Evolutionary conservation across 2,113 vertebrate species (phyloP).

Genomic region (Oreocharis arfaki): DNA sequence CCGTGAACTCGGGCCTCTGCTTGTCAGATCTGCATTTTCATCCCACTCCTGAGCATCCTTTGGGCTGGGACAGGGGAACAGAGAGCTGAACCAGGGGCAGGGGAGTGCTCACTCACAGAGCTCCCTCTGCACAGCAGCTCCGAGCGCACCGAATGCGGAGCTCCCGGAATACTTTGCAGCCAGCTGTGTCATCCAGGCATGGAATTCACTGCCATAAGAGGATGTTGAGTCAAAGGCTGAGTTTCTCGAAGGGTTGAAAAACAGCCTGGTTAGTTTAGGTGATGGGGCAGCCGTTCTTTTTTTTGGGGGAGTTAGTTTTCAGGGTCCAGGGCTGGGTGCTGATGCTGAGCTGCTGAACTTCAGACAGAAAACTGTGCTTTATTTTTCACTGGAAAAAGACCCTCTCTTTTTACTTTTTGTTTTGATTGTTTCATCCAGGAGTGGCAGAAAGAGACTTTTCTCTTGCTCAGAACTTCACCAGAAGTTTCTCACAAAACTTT

Average conservation of each 20-base stretch:
- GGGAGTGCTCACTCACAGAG: not conserved
- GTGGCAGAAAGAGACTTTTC: not conserved
- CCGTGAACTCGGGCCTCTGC: not conserved
- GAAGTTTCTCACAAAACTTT: not conserved
- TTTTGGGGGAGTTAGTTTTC: fast-evolving
- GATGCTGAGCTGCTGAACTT: not conserved
- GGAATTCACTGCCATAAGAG: conserved; percentile 16
- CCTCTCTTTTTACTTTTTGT: not conserved
- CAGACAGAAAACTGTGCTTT: not conserved
- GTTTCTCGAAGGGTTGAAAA: not conserved
- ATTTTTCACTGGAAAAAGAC: not conserved
- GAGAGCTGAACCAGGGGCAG: not conserved
- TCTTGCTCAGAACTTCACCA: not conserved
- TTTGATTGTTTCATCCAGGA: not conserved
- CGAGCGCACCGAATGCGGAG: not conserved
- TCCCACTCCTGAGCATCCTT: not conserved
- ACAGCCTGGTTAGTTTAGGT: not conserved
- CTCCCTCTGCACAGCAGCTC: not conserved
- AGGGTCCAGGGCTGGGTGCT: not conserved
- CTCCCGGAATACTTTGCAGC: not conserved
- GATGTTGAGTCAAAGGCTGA: not conserved
- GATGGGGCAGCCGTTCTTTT: not conserved
- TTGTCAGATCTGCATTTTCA: not conserved
- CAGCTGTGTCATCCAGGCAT: not conserved
- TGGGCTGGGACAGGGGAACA: not conserved